phyloP scores from a whole-genome alignment of 2,113 vertebrate genomes.

The Corythaeola cristata region DNA sequence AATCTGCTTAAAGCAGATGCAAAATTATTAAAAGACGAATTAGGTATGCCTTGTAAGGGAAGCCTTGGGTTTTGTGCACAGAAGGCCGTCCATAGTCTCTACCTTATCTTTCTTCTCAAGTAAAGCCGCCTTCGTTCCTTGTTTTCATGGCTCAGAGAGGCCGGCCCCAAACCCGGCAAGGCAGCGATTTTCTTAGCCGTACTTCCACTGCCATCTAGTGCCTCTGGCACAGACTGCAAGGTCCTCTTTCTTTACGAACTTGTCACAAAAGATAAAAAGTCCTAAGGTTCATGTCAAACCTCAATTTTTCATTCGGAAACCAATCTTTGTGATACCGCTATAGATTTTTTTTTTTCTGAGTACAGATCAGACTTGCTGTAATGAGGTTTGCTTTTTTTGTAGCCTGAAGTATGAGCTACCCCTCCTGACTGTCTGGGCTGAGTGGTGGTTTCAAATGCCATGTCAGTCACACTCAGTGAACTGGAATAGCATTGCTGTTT shows the following conservation, averaged over 20 bases:
- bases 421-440: not conserved
- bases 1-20: constrained; percentile 43
- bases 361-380: constrained; percentile 29
- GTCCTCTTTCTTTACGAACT: not conserved
- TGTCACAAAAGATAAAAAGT: constrained; percentile 38
- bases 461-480: constrained; percentile 52
- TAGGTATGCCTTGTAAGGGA: constrained; percentile 3
- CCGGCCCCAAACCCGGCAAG: not conserved
- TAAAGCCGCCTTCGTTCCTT: not conserved
- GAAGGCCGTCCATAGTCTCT: not conserved
- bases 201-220: constrained; percentile 76
- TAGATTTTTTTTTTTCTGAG: constrained; percentile 22
- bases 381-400: constrained; percentile 15
- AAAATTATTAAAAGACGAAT: constrained; percentile 42
- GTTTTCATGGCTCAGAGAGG: not conserved
- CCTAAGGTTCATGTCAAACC: constrained; percentile 8
- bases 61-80: not conserved
- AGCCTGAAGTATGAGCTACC: constrained; percentile 22
- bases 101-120: not conserved
- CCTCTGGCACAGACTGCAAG: not conserved
- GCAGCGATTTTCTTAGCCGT: not conserved
- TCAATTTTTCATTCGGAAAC: constrained; percentile 61
- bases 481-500: constrained; percentile 35
- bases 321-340: constrained; percentile 62
- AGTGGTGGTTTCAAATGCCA: constrained; percentile 37